phyloP scores from a whole-genome alignment of 35 echinoderm and acorn worm genomes.

The Heliocidaris erythrogramma region DNA sequence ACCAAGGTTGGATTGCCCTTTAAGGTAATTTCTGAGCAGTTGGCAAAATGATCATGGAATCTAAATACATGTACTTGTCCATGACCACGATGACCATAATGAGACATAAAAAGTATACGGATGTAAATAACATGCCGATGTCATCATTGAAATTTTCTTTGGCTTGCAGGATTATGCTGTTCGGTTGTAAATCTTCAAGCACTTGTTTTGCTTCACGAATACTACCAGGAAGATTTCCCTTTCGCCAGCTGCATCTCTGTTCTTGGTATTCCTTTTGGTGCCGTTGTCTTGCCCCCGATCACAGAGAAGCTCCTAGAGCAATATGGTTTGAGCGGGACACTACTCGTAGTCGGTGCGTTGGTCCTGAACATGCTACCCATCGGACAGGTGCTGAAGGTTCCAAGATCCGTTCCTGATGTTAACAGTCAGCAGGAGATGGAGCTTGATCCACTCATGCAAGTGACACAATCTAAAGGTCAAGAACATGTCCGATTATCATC shows the following conservation, averaged over 20 bases:
- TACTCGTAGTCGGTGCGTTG: background rate
- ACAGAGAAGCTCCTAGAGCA: background rate
- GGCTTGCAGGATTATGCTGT: slow-evolving; percentile 21
- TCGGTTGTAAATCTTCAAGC: slow-evolving; percentile 30
- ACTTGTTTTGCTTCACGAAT: slow-evolving; percentile 8
- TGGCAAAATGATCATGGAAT: too few species aligned
- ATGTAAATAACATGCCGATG: background rate
- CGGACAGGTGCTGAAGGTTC: background rate
- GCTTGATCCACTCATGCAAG: background rate
- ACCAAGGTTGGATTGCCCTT: too few species aligned
- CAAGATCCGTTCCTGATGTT: background rate
- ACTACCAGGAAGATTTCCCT: slow-evolving; percentile 15
- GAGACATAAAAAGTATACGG: too few species aligned
- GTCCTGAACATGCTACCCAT: slow-evolving; percentile 33
- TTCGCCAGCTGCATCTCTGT: slow-evolving; percentile 17
- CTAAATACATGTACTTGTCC: too few species aligned
- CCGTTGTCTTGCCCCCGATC: background rate
- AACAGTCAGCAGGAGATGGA: background rate
- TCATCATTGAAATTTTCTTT: background rate
- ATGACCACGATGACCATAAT: too few species aligned
- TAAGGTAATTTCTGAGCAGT: too few species aligned
- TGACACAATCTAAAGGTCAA: background rate
- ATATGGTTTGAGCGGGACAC: background rate
- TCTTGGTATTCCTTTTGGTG: slow-evolving; percentile 25
- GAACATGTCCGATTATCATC: background rate